Conservation (phyloP, 2,797 vertebrate genomes). For the Esox lucius region DNA sequence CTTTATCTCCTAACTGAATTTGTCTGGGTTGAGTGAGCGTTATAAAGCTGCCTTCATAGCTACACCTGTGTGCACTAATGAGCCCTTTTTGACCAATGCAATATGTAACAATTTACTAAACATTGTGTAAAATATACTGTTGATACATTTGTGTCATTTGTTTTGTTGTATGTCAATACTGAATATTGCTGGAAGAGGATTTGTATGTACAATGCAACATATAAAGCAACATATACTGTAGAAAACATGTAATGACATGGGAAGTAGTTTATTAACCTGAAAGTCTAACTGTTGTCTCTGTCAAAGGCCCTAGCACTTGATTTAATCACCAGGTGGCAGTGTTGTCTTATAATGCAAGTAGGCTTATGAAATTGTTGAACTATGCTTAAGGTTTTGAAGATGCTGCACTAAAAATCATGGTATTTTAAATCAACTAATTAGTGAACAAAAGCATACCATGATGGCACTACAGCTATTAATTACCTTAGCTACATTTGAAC, state of each 20-base stretch:
- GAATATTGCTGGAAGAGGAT: not conserved
- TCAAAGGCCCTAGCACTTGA: not conserved
- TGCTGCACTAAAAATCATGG: not conserved
- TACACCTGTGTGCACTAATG: conserved; percentile 37
- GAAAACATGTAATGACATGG: not conserved
- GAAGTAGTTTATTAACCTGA: not conserved
- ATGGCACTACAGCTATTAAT: not conserved
- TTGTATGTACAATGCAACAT: not conserved
- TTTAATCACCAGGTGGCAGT: conserved; percentile 38
- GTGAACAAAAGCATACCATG: not conserved
- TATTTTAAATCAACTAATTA: not conserved
- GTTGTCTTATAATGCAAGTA: not conserved
- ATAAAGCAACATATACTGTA: not conserved
- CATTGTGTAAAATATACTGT: conserved; percentile 26
- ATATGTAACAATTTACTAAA: conserved; percentile 29
- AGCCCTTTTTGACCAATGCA: conserved; percentile 18
- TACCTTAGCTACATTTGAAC: not conserved
- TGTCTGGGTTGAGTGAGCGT: not conserved
- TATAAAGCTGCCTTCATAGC: conserved; percentile 46
- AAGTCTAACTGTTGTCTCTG: not conserved
- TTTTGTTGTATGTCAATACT: conserved; percentile 18
- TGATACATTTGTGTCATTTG: conserved; percentile 1
- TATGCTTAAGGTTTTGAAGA: not conserved
- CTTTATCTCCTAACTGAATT: conserved; percentile 11
- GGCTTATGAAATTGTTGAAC: not conserved